Evolutionary conservation across 2,797 vertebrate genomes (phyloP), one percentile per base, ranked within the genome.

Genomic region (Megaceryle alcyon): DNA sequence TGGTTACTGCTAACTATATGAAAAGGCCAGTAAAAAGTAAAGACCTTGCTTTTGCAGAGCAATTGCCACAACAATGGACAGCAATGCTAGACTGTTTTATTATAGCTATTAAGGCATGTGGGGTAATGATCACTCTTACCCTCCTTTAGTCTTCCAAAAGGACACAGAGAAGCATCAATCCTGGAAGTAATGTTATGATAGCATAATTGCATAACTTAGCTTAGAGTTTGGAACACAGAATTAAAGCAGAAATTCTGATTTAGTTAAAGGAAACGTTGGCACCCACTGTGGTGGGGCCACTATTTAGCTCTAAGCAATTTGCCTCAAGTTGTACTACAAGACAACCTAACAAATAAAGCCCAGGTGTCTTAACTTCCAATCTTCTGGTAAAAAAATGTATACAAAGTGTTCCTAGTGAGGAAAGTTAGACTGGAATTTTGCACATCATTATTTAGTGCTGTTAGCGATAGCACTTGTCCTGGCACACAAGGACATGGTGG

Each of bases 71-170:
- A 29, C 4, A 44, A 18, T 6, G 25, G 15, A 65, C 23, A 76
- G 17, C 26, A 66, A 11, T 9, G 41, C 23, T 33, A 48, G 71
- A 49, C 41, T 63, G 68, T 48, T 82, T 82, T n/a, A 51, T 29
- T 49, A 3, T 1, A 66, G 31, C 35, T 37, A 6, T 56, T 44
- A 72, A 63, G 43, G 17, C 15, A 61, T 25, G 49, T 0, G 0
- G n/a, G 10, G 22, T 41, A 68, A 73, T 19, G 61, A 69, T 44
- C 31, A 25, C 43, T n/a, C 56, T 39, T 28, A 53, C 2, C 29
- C 12, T 69, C 48, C 66, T 33, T 49, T 20, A 63, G n/a, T 31
- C 49, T 51, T 19, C 37, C 29, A n/a, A 90, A 88, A n/a, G 41
- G 81, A 90, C 61, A 89, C 75, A 77, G 72, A 87, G 16, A 72